Base-by-base conservation (phyloP, 2,888 invertebrate species). In the Agapetus fuscipes region DNA sequence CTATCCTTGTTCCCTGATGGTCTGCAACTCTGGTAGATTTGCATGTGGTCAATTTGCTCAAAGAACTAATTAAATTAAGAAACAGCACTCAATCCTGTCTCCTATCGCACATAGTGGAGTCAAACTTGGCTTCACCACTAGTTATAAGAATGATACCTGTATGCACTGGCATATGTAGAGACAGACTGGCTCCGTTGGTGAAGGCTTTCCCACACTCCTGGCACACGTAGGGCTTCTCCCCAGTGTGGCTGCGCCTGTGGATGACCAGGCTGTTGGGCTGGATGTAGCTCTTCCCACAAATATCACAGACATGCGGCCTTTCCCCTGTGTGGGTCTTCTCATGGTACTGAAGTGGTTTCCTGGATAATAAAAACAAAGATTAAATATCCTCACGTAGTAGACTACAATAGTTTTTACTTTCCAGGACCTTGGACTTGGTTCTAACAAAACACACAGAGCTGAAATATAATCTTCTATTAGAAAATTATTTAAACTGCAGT, bases 221-320 rank as follows among this genome's bases (percentile, higher is more conserved):
- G 25, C 48, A 48, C 7, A 40, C 38, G 17, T 38, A 48, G 3
- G 45, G 45, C n/a, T 43, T 45, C 26, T 48, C 48, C 9, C 48
- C 47, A 5, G 45, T 48, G 17, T 48, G 48, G 10, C 26, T 36
- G 3, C 45, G 30, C 6, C 30, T 26, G 17, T 48, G 48, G 11
- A 48, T 45, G 4, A 45, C 39, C 29, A 48, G 28, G 37, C 37
- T 48, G 25, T 45, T 45, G 4, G 40, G 42, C 28, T 48, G 48
- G 20, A 48, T 48, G 30, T 42, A 48, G 20, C 48, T 45, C 31
- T 48, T 48, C 2, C 42, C 45, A 27, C 48, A 48, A 10, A 45
- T 20, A 17, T 45, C 45, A 24, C 48, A 48, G 4, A 48, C 40
- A 17, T 45, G 36, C 3, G 48, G 48, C 3, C 45, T 17, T 5